Evolutionary conservation across 2,888 invertebrate species (phyloP), one percentile per base, ranked within the genome.

Genomic region (Molorchus minor): DNA sequence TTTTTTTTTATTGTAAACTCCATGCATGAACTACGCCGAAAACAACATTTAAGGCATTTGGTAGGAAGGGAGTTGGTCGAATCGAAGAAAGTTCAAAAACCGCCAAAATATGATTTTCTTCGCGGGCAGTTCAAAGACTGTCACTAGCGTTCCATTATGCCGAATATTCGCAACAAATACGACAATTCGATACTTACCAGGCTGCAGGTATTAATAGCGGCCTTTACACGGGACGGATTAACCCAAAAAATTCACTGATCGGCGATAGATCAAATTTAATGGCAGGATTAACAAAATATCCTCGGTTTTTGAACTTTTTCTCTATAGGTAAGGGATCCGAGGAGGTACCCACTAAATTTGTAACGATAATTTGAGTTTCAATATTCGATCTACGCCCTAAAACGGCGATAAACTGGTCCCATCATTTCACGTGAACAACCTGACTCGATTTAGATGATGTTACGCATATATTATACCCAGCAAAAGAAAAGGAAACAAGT

Each of bases 31-130:
- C 2, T 4, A 5, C 40, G n/a, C 30, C 41, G 21, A 17, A 40
- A 52, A 52, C 52, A 30, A 49, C 38, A 49, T 38, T 43, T 52
- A 52, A 52, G 52, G 52, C 52, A 40, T 20, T 40, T 30, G n/a
- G n/a, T n/a, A n/a, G n/a, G 17, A 30, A 30, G 52, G 52, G 41
- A 52, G 52, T 33, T 33, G 33, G 33, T 33, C 33, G 33, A 7
- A 7, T 3, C 40, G 29, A 41, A 30, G 21, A 52, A 25, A 10
- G 30, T 16, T 49, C 35, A 21, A 3, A 25, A 3, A 25, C 25
- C 3, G 25, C 47, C 20, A 47, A 21, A 13, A 13, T 15, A 45
- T 29, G 8, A 13, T 25, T 13, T 12, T 20, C 7, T 7, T 38
- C 5, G 15, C 16, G 12, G 16, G 8, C 8, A n/a, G 12, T 4